Evolutionary conservation across 2,888 invertebrate species (phyloP).

Genomic region (Amblyjoppa fuscipennis): DNA sequence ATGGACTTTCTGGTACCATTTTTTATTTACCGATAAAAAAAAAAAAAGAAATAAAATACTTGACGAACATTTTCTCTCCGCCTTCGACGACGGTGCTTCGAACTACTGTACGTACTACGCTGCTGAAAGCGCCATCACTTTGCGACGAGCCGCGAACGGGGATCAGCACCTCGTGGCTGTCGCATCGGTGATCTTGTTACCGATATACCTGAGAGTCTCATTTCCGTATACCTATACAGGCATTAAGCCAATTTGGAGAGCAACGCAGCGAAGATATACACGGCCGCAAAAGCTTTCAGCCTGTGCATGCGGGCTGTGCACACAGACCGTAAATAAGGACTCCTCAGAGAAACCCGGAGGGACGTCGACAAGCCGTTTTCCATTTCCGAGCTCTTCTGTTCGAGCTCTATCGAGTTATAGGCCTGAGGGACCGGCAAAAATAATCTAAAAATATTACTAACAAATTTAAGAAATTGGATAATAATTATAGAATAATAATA

Average conservation of each 20-base stretch:
- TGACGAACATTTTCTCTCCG: background rate
- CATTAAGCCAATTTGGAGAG: slow-evolving; percentile 43
- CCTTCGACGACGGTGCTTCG: no score
- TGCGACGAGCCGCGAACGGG: background rate
- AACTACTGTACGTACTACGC: no score
- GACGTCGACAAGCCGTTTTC: slow-evolving; percentile 37
- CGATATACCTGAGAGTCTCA: background rate
- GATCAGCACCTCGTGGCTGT: slow-evolving; percentile 6
- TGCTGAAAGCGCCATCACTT: background rate
- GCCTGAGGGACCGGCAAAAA: background rate
- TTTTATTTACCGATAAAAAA: no score
- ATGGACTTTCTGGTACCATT: no score
- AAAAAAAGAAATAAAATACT: no score
- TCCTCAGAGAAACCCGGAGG: slow-evolving; percentile 34
- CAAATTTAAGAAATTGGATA: no score
- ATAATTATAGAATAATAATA: no score
- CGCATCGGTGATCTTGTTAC: slow-evolving; percentile 53
- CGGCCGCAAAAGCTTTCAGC: slow-evolving; percentile 41
- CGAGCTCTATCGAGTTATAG: background rate
- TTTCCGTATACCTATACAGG: slow-evolving; percentile 10
- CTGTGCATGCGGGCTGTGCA: background rate
- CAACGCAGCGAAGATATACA: slow-evolving; percentile 13
- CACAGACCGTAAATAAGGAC: slow-evolving; percentile 11
- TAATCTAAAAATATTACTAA: no score
- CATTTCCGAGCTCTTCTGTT: slow-evolving; percentile 15